Percentiles rank a stretch among this genome's conserved stretches.
phyloP scores from a whole-genome alignment of 2,888 invertebrate species.

The Ophioninae sp. region DNA sequence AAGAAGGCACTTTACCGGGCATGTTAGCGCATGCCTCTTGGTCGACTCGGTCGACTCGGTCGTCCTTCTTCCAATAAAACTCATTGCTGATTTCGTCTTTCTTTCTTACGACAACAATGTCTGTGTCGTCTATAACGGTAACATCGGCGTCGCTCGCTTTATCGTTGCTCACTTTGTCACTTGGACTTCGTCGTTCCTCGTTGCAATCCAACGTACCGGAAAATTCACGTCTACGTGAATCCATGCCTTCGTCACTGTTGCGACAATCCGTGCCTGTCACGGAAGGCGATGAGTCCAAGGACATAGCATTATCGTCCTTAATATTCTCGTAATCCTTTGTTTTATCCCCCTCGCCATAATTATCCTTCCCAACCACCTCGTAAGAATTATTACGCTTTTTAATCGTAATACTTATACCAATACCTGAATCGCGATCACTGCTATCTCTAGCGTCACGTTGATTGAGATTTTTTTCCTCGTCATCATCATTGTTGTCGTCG shows the following conservation, averaged over 20 bases:
- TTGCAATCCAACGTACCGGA: conserved; percentile 38
- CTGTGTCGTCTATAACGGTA: conserved; percentile 70
- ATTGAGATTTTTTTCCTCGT: conserved; percentile 15
- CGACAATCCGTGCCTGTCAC: conserved; percentile 5
- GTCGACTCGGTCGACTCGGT: neutral
- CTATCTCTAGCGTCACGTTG: conserved; percentile 62
- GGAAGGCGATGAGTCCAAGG: conserved; percentile 39
- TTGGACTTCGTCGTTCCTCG: conserved; percentile 37
- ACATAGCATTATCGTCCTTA: conserved; percentile 59
- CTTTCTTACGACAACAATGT: conserved; percentile 16
- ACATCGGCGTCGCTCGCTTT: conserved; percentile 69
- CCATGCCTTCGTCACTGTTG: neutral
- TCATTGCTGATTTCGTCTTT: neutral
- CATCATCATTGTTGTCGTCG: conserved; percentile 26
- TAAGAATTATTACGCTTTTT: conserved; percentile 79
- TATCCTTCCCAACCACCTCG: conserved; percentile 75
- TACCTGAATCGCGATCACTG: conserved; percentile 74
- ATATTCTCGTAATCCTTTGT: conserved; percentile 59
- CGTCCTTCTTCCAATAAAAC: conserved; percentile 17
- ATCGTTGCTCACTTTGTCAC: conserved; percentile 10
- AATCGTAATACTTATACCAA: conserved; percentile 77
- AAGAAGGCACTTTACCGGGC: conserved; percentile 53
- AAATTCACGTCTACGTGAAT: conserved; percentile 29
- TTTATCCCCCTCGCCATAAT: conserved; percentile 66
- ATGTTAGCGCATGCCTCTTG: conserved; percentile 12